Percentiles rank a stretch among this genome's conserved stretches.
phyloP scores from a whole-genome alignment of 2,113 vertebrate genomes.

The Eurypyga helias region DNA sequence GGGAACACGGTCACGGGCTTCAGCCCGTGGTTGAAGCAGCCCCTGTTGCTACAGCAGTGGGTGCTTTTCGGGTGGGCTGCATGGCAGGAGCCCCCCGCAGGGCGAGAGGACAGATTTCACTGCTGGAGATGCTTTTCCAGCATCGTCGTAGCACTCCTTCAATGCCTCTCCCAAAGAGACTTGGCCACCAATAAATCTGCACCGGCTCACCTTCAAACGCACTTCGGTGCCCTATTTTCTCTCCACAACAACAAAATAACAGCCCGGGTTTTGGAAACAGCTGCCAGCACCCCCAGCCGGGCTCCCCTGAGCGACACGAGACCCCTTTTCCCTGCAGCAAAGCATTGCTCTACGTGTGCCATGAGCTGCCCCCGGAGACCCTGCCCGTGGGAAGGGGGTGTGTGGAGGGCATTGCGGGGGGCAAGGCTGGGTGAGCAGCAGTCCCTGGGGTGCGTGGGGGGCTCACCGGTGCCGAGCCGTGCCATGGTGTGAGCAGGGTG shows the following conservation, averaged over 20 bases:
- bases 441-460: background rate
- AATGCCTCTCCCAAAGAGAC: slow-evolving; percentile 2
- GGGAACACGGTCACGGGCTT: rapidly evolving
- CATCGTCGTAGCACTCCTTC: background rate
- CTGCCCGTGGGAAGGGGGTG: rapidly evolving
- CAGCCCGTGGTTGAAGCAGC: background rate
- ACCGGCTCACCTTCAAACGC: background rate
- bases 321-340: background rate
- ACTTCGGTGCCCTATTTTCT: background rate
- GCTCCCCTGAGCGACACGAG: background rate
- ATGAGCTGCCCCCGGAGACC: background rate
- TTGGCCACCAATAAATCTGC: background rate
- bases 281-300: rapidly evolving
- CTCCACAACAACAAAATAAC: background rate
- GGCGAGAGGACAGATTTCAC: background rate
- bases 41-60: rapidly evolving
- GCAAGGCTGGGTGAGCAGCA: background rate
- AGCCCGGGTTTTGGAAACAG: background rate
- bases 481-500: background rate
- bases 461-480: background rate
- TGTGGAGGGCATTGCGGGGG: rapidly evolving
- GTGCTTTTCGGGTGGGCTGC: background rate
- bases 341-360: rapidly evolving
- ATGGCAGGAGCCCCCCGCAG: background rate
- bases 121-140: background rate